These are phyloP conservation scores for Aphaenogaster ashmeadi DNA, from an alignment of 1,140 invertebrate species.

Conservation along the genomic window DNA sequence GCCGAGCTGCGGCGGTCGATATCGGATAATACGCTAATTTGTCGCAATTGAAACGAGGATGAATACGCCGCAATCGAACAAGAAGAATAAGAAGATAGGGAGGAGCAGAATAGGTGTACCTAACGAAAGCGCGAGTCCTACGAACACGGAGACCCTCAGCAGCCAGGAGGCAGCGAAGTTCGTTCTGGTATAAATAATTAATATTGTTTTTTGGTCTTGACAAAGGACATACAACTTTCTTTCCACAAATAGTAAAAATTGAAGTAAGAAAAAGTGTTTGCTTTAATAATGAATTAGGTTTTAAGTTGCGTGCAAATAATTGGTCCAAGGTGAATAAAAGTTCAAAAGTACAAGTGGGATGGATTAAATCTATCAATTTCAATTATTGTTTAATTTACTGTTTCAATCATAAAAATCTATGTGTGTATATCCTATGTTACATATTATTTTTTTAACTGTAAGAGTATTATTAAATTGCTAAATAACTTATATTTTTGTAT, in stretches of 20 bases:
- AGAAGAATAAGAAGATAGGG: slow-evolving; percentile 86
- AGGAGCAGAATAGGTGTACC: slow-evolving; percentile 80
- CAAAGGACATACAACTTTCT: neutral
- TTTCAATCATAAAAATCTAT: slow-evolving; percentile 4
- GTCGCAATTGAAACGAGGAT: slow-evolving; percentile 66
- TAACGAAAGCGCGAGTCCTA: slow-evolving; percentile 73
- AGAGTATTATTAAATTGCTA: neutral
- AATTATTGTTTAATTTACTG: slow-evolving; percentile 33
- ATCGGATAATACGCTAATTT: slow-evolving; percentile 21
- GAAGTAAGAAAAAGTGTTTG: neutral
- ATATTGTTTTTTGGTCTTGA: slow-evolving; percentile 3
- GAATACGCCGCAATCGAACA: slow-evolving; percentile 82
- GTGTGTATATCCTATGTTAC: neutral
- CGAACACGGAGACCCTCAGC: slow-evolving; percentile 77
- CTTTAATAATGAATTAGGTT: neutral
- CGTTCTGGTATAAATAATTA: slow-evolving; percentile 79
- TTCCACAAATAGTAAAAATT: neutral
- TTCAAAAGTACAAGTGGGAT: neutral
- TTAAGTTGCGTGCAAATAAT: neutral
- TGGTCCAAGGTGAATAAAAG: neutral
- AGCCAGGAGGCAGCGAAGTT: slow-evolving; percentile 82
- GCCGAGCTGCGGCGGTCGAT: no score
- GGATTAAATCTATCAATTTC: slow-evolving; percentile 3
- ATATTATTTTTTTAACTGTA: slow-evolving; percentile 18
- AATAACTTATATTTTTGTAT: neutral